Percentiles rank a stretch among this genome's conserved stretches.
Conservation (phyloP, 2,797 vertebrate genomes). For the Poeciliopsis turneri region DNA sequence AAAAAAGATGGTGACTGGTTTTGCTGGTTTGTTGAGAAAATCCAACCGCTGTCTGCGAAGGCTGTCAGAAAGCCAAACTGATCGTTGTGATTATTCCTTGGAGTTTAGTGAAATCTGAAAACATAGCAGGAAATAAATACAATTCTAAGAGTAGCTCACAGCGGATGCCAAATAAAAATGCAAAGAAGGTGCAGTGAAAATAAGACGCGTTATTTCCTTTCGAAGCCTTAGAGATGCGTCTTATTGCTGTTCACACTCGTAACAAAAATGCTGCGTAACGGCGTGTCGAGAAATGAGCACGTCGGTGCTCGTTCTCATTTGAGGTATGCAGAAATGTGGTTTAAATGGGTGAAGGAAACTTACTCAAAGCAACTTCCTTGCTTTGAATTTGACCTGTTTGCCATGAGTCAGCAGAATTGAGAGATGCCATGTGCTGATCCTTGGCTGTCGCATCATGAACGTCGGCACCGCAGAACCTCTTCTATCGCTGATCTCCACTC, state of each 20-base stretch:
- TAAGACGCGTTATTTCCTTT: background rate
- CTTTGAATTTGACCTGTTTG: background rate
- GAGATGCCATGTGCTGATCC: background rate
- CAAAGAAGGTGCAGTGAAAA: background rate
- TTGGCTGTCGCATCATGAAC: background rate
- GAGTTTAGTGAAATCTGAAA: background rate
- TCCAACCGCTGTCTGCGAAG: background rate
- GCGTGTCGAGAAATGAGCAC: background rate
- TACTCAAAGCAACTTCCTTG: background rate
- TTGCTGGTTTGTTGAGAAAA: constrained; percentile 2
- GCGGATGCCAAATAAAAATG: background rate
- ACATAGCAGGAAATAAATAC: background rate
- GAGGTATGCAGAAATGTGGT: background rate
- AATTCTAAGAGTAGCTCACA: background rate
- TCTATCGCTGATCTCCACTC: background rate
- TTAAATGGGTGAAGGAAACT: background rate
- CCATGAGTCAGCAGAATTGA: background rate
- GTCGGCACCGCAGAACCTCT: background rate
- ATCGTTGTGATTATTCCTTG: background rate
- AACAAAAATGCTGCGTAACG: background rate
- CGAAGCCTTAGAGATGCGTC: background rate
- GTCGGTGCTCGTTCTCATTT: background rate
- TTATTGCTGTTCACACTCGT: background rate
- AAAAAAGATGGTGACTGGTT: background rate
- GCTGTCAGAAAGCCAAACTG: background rate